Evolutionary conservation across 2,797 vertebrate genomes (phyloP), one percentile per base, ranked within the genome.

Genomic region (Enteromius paludinosus): DNA sequence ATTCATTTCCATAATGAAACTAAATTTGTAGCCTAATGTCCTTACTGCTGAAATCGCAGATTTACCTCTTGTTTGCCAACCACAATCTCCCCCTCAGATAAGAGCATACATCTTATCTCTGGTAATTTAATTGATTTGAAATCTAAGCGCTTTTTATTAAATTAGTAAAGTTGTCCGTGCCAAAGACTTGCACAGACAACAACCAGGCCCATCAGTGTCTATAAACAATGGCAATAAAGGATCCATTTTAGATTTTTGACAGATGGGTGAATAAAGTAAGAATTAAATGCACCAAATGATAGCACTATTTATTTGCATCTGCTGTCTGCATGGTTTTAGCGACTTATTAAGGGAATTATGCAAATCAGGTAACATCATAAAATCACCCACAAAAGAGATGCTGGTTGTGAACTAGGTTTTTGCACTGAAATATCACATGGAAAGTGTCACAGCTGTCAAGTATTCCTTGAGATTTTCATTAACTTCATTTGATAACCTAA

Each of bases 1-100:
- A 90, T 92, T 93, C 81, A 93, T 95, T 94, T 94, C 90, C 93
- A 93, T 94, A 94, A 95, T 93, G 92, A 93, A 93, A 92, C 89
- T 86, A 88, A 49, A 84, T 89, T 91, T 91, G 91, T 91, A 86
- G 83, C 41, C 65, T 87, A 82, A 86, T 86, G 89, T 88, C 87
- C 52, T 79, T 87, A 90, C 89, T 73, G 85, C 91, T 90, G 87
- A 89, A 88, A 92, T 88, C 87, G 89, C 79, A 80, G 90, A 92
- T 93, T 93, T 89, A 87, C 90, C 89, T 87, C 87, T 92, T 89
- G 92, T 92, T 92, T 89, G 86, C 90, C 79, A 84, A 15, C 52
- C 79, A 59, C 64, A 76, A 47, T 75, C 35, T 75, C 62, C 18
- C 23, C 33, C 47, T 54, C 47, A n/a, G 38, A 82, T 82, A 82